Evolutionary conservation across 2,113 vertebrate species (phyloP), one percentile per base, ranked within the genome.

Genomic region (Setophaga coronata): DNA sequence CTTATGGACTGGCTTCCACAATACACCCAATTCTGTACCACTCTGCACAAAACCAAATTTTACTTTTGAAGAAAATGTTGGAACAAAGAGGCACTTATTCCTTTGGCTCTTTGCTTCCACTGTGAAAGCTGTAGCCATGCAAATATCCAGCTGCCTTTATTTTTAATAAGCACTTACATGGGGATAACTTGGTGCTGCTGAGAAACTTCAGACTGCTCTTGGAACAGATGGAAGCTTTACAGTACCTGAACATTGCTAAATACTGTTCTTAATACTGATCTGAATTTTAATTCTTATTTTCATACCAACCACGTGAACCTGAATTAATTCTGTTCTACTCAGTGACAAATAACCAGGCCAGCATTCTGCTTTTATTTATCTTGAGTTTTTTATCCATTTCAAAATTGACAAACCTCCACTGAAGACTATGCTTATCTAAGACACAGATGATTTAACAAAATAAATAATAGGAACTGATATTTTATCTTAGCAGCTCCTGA

Each of bases 151-250:
- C 9, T 43, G 72, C 42, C 62, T 70, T 60, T 77, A 65, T 28
- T 76, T 73, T 79, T 43, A 90, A 89, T n/a, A 71, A 56, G 25
- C 12, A 29, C 33, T 33, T 88, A 18, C 25, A 23, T 29, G 21
- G 14, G 42, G 29, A 6, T 50, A 53, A 9, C 47, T 82, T 14
- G 25, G 17, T 31, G 29, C 33, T 29, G 13, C 16, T 40, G 21
- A 65, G 54, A 23, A 17, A 51, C 25, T 80, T 57, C 45, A 57
- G 50, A 53, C 89, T 86, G 66, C 47, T 47, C 57, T 48, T 38
- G 15, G 76, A 95, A 57, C 79, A 96, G 93, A 95, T 56, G 26
- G 89, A 29, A 66, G 31, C 5, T 95, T 88, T 69, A 79, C 74
- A 81, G 70, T 57, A 76, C 58, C 62, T 90, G 79, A 93, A 83